phyloP scores from a whole-genome alignment of 2,888 invertebrate species.

The Platycnemis pennipes region DNA sequence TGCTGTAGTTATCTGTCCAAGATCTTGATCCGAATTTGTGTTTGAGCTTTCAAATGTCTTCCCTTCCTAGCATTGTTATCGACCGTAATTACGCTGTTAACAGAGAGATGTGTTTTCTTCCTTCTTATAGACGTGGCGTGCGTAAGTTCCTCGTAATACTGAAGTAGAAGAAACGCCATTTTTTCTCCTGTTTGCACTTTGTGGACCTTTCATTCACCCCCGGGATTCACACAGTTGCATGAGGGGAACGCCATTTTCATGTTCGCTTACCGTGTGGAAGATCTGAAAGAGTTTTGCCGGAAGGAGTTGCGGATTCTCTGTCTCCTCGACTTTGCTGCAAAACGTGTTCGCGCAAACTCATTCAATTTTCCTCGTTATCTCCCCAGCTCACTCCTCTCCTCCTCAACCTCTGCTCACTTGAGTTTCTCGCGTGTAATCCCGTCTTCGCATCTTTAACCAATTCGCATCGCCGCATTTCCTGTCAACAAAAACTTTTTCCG shows the following conservation, averaged over 20 bases:
- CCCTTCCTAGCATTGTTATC: no score
- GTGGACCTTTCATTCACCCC: no score
- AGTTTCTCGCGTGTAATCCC: neutral
- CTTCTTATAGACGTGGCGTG: no score
- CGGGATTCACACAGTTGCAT: no score
- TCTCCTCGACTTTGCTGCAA: neutral
- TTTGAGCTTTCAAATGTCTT: no score
- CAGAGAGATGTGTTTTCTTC: no score
- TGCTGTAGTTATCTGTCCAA: no score
- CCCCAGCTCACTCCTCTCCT: neutral
- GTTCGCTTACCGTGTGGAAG: neutral
- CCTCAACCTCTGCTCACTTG: neutral
- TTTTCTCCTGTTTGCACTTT: no score
- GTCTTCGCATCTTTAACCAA: neutral
- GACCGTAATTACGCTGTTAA: no score
- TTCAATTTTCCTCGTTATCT: conserved; percentile 16
- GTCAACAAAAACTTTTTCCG: neutral
- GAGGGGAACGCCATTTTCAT: neutral
- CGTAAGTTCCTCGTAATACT: no score
- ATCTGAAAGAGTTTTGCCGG: neutral
- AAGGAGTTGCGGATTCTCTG: neutral
- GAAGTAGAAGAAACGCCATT: no score
- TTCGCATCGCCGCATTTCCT: neutral
- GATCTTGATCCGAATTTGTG: no score
- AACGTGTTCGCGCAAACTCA: neutral